Base-by-base conservation (phyloP, 2,888 invertebrate species). In the Adelphocoris suturalis region DNA sequence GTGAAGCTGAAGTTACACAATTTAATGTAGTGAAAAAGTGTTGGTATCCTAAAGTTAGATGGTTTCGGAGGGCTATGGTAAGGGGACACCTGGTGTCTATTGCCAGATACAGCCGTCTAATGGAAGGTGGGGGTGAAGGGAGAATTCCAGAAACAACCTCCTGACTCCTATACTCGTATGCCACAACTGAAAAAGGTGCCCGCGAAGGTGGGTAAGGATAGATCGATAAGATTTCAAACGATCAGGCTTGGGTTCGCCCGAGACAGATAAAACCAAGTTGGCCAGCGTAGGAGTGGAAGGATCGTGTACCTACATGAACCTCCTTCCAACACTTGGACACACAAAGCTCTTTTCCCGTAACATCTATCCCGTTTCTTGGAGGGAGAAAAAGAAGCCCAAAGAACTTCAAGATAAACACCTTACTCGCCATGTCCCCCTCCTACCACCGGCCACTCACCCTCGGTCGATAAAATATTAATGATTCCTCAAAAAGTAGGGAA, bases 361-460 rank as follows among this genome's bases (percentile, higher is more conserved):
- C 68, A 78, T 78, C 76, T 46, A 37, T 78, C 46, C 37, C 78
- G 78, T 78, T 78, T 47, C 78, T 78, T 46, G 78, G 47, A 37
- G 16, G 78, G 78, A 5, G 78, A 19, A 19, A 46, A 78, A 47
- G 46, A 78, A 37, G 37, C 47, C 46, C 46, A 11, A 37, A 46
- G 78, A 78, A 78, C 78, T 78, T 78, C 78, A 78, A 78, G 78
- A 78, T 47, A 78, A 78, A 78, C 78, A 78, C 78, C 78, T 78
- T 47, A 16, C 47, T 78, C 78, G 19, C n/a, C 78, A 37, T 19
- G 78, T 13, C 46, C 47, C 46, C 46, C 16, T 46, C 46, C 16
- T 37, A 37, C 37, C 47, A 4, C 78, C 37, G n/a, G 46, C 16
- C 19, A 14, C 28, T 78, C 16, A 0, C 14, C 46, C 0, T 46